These are phyloP conservation scores for Gobiocypris rarus DNA, from an alignment of 2,113 vertebrate genomes.

Conservation along the genomic window DNA sequence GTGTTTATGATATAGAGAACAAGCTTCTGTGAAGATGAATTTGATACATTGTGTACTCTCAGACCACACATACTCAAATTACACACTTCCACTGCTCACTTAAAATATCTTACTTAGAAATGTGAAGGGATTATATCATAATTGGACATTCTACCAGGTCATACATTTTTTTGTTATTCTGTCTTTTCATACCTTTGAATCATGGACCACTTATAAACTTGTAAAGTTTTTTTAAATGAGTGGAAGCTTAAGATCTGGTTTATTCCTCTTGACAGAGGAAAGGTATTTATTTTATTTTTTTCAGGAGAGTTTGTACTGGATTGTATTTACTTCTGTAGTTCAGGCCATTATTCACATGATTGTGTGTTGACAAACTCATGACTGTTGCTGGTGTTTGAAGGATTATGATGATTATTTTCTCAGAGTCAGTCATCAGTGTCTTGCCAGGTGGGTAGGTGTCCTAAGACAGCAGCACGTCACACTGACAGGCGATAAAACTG, in stretches of 20 bases:
- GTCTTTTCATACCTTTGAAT: background rate
- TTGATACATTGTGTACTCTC: background rate
- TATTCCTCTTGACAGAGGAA: background rate
- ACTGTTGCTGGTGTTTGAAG: background rate
- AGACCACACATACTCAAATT: too few relatives aligned
- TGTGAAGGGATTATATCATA: too few relatives aligned
- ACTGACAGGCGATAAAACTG: constrained; percentile 50
- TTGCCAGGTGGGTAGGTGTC: background rate
- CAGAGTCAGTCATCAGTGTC: background rate
- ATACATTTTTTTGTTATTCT: background rate
- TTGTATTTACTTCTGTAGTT: background rate
- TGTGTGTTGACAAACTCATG: too few relatives aligned
- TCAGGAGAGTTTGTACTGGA: background rate
- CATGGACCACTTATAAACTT: background rate
- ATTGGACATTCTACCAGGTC: background rate
- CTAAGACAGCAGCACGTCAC: background rate
- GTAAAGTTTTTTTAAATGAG: background rate
- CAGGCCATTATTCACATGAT: background rate
- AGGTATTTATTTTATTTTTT: background rate
- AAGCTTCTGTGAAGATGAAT: background rate
- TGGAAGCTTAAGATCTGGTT: background rate
- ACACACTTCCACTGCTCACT: background rate
- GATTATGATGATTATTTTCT: background rate
- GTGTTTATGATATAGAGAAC: background rate
- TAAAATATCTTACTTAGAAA: background rate